phyloP scores from a whole-genome alignment of 2,797 vertebrate species.

The Enteromius trimaculatus region DNA sequence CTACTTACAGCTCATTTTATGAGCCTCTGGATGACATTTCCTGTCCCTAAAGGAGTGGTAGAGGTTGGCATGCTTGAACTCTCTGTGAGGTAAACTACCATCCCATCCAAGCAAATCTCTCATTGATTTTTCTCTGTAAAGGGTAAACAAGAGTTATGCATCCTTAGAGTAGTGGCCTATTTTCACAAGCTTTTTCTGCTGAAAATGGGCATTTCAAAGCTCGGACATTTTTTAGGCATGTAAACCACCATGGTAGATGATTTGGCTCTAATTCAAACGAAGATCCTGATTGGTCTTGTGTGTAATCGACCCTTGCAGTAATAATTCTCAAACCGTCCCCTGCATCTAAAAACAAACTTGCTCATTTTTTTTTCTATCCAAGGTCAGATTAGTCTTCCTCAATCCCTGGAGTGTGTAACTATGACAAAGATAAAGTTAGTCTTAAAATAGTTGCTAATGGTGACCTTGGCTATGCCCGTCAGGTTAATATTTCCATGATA shows the following conservation, averaged over 20 bases:
- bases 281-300: conserved; percentile 16
- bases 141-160: conserved; percentile 4
- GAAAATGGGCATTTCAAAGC: conserved; percentile 7
- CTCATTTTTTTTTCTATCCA: conserved; percentile 68
- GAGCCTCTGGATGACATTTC: neutral
- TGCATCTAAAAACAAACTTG: conserved; percentile 40
- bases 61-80: conserved; percentile 26
- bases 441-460: conserved; percentile 69
- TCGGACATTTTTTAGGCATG: neutral
- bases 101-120: conserved; percentile 16
- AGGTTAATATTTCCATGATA: conserved; percentile 73
- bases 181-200: conserved; percentile 24
- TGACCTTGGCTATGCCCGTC: conserved; percentile 71
- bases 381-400: conserved; percentile 47
- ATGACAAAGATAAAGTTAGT: conserved; percentile 56
- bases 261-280: conserved; percentile 42
- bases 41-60: conserved; percentile 1
- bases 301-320: neutral
- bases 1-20: neutral
- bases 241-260: conserved; percentile 1
- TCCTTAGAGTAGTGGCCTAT: conserved; percentile 29
- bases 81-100: conserved; percentile 34
- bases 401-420: conserved; percentile 67
- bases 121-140: conserved; percentile 11
- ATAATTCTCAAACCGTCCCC: conserved; percentile 15